These are phyloP conservation scores for Myotis pilosus DNA, from an alignment of 2,797 vertebrate genomes.

Conservation along the genomic window DNA sequence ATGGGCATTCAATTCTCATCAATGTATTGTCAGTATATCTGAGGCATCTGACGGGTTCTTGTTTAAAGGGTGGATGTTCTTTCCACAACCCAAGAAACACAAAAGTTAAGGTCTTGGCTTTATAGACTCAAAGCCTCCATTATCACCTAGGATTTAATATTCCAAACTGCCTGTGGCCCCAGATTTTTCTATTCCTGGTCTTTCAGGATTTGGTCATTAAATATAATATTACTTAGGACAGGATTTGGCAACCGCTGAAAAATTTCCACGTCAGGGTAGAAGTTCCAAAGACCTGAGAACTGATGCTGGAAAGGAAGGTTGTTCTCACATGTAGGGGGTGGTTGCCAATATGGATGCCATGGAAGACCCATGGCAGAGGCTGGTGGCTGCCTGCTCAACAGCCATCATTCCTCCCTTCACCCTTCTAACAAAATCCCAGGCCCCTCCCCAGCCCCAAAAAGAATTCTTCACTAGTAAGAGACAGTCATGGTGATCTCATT, in stretches of 20 bases:
- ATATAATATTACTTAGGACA: neutral
- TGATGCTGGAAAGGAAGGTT: neutral
- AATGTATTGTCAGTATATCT: conserved; percentile 8
- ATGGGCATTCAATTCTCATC: conserved; percentile 62
- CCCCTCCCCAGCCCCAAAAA: neutral
- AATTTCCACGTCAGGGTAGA: neutral
- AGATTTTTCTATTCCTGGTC: neutral
- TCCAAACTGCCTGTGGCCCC: neutral
- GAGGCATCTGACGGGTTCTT: neutral
- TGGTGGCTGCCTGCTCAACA: too few relatives aligned
- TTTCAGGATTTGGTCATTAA: neutral
- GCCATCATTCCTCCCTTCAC: neutral
- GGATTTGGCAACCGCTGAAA: neutral
- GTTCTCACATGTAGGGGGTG: neutral
- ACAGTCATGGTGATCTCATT: too few relatives aligned
- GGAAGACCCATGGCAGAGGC: neutral
- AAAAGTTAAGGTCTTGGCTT: neutral
- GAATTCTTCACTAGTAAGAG: neutral
- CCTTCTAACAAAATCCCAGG: neutral
- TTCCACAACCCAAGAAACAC: neutral
- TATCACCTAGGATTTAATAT: neutral
- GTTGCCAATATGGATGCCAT: rapidly evolving
- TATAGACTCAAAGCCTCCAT: neutral
- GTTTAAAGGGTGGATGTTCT: neutral
- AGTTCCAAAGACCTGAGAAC: too few relatives aligned